A percentile compares a stretch with the other conserved stretches of the same genome.
Evolutionary conservation across 2,888 invertebrate genomes (phyloP).

Genomic region (Rhagium mordax): DNA sequence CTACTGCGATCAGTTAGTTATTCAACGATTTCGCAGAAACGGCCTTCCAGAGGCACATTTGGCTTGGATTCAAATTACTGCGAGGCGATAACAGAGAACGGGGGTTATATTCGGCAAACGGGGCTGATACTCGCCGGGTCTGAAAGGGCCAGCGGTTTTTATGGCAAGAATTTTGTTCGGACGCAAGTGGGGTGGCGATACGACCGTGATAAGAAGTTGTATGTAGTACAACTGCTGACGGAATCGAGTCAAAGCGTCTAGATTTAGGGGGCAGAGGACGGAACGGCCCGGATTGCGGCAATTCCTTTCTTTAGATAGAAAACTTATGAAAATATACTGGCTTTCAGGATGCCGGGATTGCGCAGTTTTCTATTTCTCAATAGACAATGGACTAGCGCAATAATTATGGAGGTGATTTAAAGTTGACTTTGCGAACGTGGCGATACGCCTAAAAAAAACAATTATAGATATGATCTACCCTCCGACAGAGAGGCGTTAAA

Average conservation of each 20-base stretch:
- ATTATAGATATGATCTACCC: background rate
- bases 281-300: slow-evolving; percentile 21
- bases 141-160: slow-evolving; percentile 54
- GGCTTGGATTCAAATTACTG: slow-evolving; percentile 60
- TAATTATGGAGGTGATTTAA: too few relatives aligned
- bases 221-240: slow-evolving; percentile 24
- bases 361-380: background rate
- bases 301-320: slow-evolving; percentile 9
- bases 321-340: background rate
- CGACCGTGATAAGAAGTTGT: slow-evolving; percentile 32
- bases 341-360: background rate
- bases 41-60: slow-evolving; percentile 55
- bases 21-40: slow-evolving; percentile 41
- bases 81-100: slow-evolving; percentile 20
- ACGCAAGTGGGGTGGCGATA: slow-evolving; percentile 52
- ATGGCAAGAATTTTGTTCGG: slow-evolving; percentile 58
- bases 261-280: slow-evolving; percentile 3
- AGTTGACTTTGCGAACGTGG: too few relatives aligned
- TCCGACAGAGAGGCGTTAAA: background rate
- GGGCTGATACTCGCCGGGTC: slow-evolving; percentile 9
- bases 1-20: slow-evolving; percentile 49
- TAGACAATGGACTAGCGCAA: background rate
- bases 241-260: slow-evolving; percentile 18
- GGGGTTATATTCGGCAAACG: background rate
- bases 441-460: background rate